Evolutionary conservation across 2,113 vertebrate genomes (phyloP).

Genomic region (Sylvietta virens): DNA sequence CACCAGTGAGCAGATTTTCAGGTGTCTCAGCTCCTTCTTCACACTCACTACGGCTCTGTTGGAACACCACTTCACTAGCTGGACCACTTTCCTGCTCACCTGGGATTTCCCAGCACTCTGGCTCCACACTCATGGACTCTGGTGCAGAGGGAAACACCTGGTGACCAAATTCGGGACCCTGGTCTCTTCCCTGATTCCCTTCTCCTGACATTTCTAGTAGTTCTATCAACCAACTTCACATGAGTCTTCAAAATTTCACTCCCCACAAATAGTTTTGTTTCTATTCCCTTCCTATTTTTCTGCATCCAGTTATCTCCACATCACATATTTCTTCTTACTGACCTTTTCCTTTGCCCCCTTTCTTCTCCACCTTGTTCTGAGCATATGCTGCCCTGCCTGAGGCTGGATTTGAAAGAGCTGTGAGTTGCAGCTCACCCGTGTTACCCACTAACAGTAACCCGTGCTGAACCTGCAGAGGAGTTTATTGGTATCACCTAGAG

Average conservation of each 20-base stretch:
- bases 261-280: not conserved
- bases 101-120: not conserved
- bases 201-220: not conserved
- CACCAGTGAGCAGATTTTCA: not conserved
- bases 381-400: not conserved
- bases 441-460: not conserved
- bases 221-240: not conserved
- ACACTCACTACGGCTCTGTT: not conserved
- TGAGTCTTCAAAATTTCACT: not conserved
- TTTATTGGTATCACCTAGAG: not conserved
- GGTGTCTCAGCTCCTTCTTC: not conserved
- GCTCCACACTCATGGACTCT: rapidly evolving
- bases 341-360: not conserved
- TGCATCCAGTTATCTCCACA: not conserved
- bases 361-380: not conserved
- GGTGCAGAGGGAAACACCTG: not conserved
- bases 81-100: not conserved
- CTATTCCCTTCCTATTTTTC: not conserved
- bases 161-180: not conserved
- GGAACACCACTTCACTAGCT: not conserved
- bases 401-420: not conserved
- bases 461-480: not conserved
- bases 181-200: not conserved
- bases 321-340: not conserved
- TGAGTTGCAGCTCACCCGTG: not conserved